Evolutionary conservation across 2,797 vertebrate species (phyloP).

Genomic region (Coregonus suidteri): DNA sequence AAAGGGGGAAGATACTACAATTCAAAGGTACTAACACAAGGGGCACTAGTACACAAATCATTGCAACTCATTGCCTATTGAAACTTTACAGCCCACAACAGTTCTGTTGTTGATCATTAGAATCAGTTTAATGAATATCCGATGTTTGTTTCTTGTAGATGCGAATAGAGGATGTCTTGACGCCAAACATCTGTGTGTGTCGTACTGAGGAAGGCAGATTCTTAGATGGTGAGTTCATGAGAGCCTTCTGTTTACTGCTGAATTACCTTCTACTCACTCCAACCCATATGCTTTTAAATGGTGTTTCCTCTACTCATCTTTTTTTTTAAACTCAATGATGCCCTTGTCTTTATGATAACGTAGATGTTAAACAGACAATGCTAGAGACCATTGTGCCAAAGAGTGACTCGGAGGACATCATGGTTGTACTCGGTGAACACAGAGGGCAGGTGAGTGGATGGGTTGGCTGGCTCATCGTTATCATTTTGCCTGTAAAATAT

Average conservation of each 20-base stretch:
- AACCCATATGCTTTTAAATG: not conserved
- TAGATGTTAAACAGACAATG: constrained; percentile 86
- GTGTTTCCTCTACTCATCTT: not conserved
- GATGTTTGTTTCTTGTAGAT: constrained; percentile 69
- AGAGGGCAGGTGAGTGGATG: constrained; percentile 67
- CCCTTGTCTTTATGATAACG: not conserved
- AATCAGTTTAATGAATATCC: not conserved
- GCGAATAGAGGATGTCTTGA: constrained; percentile 86
- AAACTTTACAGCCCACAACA: not conserved
- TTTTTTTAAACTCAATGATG: not conserved
- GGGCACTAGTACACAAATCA: not conserved
- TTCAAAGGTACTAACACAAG: constrained; percentile 80
- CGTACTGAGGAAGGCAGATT: constrained; percentile 84
- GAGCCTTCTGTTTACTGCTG: too few species aligned
- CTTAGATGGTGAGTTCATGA: constrained; percentile 79
- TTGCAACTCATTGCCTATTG: not conserved
- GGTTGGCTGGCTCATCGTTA: not conserved
- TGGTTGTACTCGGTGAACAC: constrained; percentile 78
- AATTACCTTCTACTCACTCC: not conserved
- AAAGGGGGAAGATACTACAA: constrained; percentile 90
- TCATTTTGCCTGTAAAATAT: not conserved
- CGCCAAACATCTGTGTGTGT: constrained; percentile 81
- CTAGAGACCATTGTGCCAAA: constrained; percentile 89
- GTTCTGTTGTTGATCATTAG: not conserved
- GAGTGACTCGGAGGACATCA: constrained; percentile 68